phyloP scores from a whole-genome alignment of 2,113 vertebrate species.

The Malurus melanocephalus region DNA sequence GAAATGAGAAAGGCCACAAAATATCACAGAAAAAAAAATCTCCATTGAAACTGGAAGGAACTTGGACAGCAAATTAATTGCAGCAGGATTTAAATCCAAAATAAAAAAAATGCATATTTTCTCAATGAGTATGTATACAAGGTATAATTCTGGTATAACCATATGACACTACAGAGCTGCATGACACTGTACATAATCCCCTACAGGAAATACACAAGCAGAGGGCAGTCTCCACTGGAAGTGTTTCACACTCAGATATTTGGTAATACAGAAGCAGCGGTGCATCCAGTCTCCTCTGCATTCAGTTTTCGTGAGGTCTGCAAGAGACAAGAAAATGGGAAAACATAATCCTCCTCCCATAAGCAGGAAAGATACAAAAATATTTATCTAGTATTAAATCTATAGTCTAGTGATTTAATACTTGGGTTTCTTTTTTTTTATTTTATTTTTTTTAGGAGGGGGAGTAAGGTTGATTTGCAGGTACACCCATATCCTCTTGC shows the following conservation, averaged over 20 bases:
- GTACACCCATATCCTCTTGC: neutral
- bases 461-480: neutral
- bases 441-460: no score
- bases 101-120: neutral
- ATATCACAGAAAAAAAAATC: neutral
- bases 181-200: neutral
- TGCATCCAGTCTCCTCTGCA: neutral
- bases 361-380: neutral
- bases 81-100: neutral
- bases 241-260: neutral
- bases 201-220: neutral
- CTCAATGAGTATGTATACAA: neutral
- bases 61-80: neutral
- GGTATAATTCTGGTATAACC: neutral
- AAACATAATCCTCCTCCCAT: neutral
- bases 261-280: rapidly evolving
- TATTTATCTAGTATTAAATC: neutral
- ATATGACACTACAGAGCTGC: neutral
- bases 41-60: neutral
- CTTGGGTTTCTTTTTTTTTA: neutral
- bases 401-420: neutral
- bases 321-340: neutral
- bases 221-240: neutral
- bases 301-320: neutral
- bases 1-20: neutral